Percentiles rank a stretch among this genome's conserved stretches.
phyloP scores from a whole-genome alignment of 23 tunicate genomes.

The Oikopleura dioica region DNA sequence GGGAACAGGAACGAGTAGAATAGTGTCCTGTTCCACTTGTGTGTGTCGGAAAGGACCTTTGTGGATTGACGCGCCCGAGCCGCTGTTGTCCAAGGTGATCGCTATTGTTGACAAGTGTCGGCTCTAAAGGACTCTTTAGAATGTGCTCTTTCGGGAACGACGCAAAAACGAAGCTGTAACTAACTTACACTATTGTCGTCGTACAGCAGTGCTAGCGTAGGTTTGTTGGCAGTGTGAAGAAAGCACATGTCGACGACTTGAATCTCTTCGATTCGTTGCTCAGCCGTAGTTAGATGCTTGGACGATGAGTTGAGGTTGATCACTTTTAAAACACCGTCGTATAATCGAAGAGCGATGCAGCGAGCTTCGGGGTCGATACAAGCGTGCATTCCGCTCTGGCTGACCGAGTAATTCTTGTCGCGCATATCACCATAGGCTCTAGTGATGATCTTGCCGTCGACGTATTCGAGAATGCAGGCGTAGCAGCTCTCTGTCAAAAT shows the following conservation, averaged over 20 bases:
- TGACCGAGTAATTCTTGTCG: constrained; percentile 11
- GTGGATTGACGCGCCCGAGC: background rate
- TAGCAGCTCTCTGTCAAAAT: constrained; percentile 66
- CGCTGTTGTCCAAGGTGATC: background rate
- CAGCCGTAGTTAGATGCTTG: background rate
- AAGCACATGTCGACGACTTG: constrained; percentile 61
- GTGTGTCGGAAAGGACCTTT: constrained; percentile 6
- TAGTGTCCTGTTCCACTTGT: background rate
- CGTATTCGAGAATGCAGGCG: constrained; percentile 56
- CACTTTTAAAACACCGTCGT: constrained; percentile 76
- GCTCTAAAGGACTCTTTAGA: background rate
- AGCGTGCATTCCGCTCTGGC: background rate
- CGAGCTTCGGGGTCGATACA: constrained; percentile 48
- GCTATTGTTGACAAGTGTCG: background rate
- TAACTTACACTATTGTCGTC: background rate
- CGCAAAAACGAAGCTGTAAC: background rate
- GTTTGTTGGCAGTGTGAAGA: constrained; percentile 34
- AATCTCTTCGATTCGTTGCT: constrained; percentile 30
- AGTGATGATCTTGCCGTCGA: constrained; percentile 39
- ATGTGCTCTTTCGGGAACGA: background rate
- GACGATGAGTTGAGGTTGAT: background rate
- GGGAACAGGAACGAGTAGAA: constrained; percentile 29
- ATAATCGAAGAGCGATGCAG: constrained; percentile 48
- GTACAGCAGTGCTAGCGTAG: constrained; percentile 23
- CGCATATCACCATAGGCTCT: constrained; percentile 77